Evolutionary conservation across 2,113 vertebrate species (phyloP), one percentile per base, ranked within the genome.

Genomic region (Pao palembangensis): DNA sequence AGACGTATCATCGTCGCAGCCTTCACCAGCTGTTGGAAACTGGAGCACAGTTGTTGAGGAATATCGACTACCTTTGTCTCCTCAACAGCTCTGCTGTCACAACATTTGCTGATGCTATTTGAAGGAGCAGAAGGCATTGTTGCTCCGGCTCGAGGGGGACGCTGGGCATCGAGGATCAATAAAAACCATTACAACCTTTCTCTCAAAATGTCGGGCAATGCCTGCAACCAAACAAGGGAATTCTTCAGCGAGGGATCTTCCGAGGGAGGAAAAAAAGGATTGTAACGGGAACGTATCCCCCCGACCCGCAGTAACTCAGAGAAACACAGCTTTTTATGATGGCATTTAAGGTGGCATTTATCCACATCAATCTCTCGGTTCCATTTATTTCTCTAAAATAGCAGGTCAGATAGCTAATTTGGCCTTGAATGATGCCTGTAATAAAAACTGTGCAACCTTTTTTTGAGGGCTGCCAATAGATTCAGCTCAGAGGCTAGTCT

Each of bases 271-370:
- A 44, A 50, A 31, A 56, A 8, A 34, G 11, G 63, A 58, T 51
- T 23, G n/a, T 41, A 75, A 62, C 28, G 47, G 67, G 59, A 61
- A 62, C 14, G 19, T 12, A 49, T 60, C 51, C 60, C 63, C 38
- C 63, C 52, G 54, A 38, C 58, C 31, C 8, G 56, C 31, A 55
- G 55, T 72, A 67, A 75, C 61, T 81, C 71, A 56, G 49, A 69
- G 65, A 51, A 79, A 63, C 66, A 18, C n/a, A 1, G 55, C 61
- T 50, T 81, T 79, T 77, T 72, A 76, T 21, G 57, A 71, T 87
- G 85, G 83, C 86, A 88, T 89, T 88, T 88, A 83, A 60, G 41
- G 51, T 85, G 82, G 81, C 80, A 85, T 88, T 86, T 81, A 78
- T 69, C 65, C 81, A 75, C 78, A 85, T 87, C 75, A 80, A 67